A percentile compares a stretch with the other conserved stretches of the same genome.
These are phyloP conservation scores for Xestia rhomboidea DNA, from an alignment of 2,888 invertebrate species.

Conservation along the genomic window DNA sequence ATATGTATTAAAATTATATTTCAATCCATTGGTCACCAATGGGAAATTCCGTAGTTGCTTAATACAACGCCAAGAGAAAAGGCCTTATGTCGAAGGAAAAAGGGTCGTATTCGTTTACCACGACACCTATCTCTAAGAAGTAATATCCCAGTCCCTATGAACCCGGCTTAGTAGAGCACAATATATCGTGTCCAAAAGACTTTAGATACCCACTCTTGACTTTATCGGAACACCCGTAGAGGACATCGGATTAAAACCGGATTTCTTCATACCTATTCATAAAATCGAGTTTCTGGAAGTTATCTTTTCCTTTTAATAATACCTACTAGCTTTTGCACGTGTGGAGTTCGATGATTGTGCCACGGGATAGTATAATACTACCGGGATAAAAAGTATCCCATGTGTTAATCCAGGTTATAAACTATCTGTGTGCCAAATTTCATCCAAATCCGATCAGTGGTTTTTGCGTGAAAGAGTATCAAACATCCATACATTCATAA, in stretches of 20 bases:
- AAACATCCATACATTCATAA: too few species aligned
- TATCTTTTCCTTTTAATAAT: slow-evolving; percentile 1
- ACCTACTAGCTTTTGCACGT: not conserved
- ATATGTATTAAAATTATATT: slow-evolving; percentile 63
- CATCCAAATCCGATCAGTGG: too few species aligned
- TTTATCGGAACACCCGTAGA: slow-evolving; percentile 71
- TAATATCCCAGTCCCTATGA: slow-evolving; percentile 59
- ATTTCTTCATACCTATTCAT: slow-evolving; percentile 70
- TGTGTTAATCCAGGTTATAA: too few species aligned
- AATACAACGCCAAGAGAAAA: slow-evolving; percentile 8
- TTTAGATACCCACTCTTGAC: slow-evolving; percentile 66
- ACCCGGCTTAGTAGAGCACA: slow-evolving; percentile 69
- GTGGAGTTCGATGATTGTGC: too few species aligned
- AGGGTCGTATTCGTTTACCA: slow-evolving; percentile 38
- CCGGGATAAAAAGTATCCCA: too few species aligned
- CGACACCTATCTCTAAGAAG: slow-evolving; percentile 51
- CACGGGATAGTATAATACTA: too few species aligned
- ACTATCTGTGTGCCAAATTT: too few species aligned
- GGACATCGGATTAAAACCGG: slow-evolving; percentile 58
- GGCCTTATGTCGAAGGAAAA: slow-evolving; percentile 26
- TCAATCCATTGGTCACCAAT: slow-evolving; percentile 66
- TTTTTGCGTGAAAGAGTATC: too few species aligned
- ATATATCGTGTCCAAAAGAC: slow-evolving; percentile 71
- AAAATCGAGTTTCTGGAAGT: slow-evolving; percentile 57
- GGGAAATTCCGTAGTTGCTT: slow-evolving; percentile 47